Percentiles rank a stretch among this genome's conserved stretches.
phyloP scores from a whole-genome alignment of 1,140 invertebrate species.

The Cydia amplana region DNA sequence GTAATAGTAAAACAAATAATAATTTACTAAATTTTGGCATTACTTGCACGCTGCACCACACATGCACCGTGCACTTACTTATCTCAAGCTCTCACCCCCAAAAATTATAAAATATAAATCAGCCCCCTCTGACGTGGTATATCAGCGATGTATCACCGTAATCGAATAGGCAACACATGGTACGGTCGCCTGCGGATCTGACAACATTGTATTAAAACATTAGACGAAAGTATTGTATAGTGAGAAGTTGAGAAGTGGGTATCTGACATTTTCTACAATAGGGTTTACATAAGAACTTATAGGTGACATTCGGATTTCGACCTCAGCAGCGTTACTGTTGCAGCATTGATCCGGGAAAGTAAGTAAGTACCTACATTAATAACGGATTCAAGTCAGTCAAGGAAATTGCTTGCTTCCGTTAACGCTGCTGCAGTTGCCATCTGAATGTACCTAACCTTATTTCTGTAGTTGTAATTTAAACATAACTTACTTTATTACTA shows the following conservation, averaged over 20 bases:
- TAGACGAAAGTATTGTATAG: neutral
- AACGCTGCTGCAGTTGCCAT: too few relatives aligned
- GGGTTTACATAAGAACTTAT: too few relatives aligned
- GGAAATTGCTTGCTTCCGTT: too few relatives aligned
- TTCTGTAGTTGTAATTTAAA: too few relatives aligned
- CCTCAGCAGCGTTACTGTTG: too few relatives aligned
- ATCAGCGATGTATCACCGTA: conserved; percentile 13
- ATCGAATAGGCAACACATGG: conserved; percentile 13
- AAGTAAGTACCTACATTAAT: too few relatives aligned
- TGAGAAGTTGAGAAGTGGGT: neutral
- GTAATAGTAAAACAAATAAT: neutral
- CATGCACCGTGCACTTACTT: neutral
- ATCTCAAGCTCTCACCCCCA: neutral
- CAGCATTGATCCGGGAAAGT: too few relatives aligned
- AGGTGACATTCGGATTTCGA: too few relatives aligned
- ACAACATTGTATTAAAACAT: conserved; percentile 17
- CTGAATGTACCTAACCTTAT: too few relatives aligned
- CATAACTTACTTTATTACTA: too few relatives aligned
- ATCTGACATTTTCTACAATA: too few relatives aligned
- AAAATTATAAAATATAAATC: conserved; percentile 15
- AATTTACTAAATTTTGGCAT: neutral
- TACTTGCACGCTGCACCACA: neutral
- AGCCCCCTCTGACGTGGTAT: neutral
- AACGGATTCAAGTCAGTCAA: too few relatives aligned
- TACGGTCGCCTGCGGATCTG: neutral